Evolutionary conservation across 2,113 vertebrate genomes (phyloP), one percentile per base, ranked within the genome.

Genomic region (Petaurus breviceps): DNA sequence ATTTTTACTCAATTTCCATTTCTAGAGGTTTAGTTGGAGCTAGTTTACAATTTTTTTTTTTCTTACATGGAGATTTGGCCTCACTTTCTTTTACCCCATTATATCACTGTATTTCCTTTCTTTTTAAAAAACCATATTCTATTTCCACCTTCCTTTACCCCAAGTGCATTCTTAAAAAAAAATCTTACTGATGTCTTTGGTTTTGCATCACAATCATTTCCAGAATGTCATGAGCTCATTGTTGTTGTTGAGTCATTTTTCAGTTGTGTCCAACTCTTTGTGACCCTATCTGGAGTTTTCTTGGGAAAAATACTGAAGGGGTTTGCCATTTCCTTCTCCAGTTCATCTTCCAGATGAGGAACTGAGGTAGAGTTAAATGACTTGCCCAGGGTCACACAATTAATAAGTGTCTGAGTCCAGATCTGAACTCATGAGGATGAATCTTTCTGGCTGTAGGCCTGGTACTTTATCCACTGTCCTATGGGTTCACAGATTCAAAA

Each of bases 401-500:
- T 37, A 68, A 31, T 61, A 68, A 68, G 31, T 68, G 22, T 68
- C 61, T 61, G 57, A 68, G 61, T 31, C 12, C 14, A 31, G 61
- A 68, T 37, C 5, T 37, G 61, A 68, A 68, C 31, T 68, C 61
- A 68, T 0, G 12, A 16, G 16, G 31, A 37, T 68, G 31, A 37
- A 3, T 68, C 61, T 68, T 68, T 31, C 31, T 68, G 31, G 12
- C 61, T 68, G 5, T 12, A 61, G 55, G 28, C 31, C 57, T 68
- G 57, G 11, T 28, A 37, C 31, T 31, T 37, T 37, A 37, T 68
- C 31, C 31, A 68, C 31, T 68, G 12, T 68, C 3, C 61, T 4
- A 68, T 77, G 14, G 37, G 28, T 43, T 84, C 92, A 96, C 84
- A 96, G 93, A 94, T 94, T 68, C 90, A 50, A 90, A 92, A 94